phyloP scores from a whole-genome alignment of 2,888 invertebrate genomes.

The Chrysotoxum bicinctum region DNA sequence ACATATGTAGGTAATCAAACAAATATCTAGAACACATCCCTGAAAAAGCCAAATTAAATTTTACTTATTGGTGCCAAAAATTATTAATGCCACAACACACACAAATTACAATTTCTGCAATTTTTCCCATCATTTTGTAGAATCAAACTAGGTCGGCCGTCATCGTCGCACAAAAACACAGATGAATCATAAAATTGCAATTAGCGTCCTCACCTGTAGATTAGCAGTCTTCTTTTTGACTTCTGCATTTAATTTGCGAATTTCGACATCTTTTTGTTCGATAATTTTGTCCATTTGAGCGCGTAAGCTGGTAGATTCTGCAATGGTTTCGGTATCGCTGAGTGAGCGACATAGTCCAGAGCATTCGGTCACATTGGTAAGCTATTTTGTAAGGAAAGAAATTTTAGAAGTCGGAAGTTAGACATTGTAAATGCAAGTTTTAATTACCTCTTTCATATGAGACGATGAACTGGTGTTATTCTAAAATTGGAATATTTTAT shows the following conservation, averaged over 20 bases:
- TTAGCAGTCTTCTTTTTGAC: constrained; percentile 80
- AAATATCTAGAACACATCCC: constrained; percentile 42
- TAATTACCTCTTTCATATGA: constrained; percentile 45
- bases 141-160: constrained; percentile 6
- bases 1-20: background rate
- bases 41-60: constrained; percentile 24
- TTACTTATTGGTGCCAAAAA: constrained; percentile 26
- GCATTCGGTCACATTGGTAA: constrained; percentile 58
- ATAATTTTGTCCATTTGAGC: constrained; percentile 81
- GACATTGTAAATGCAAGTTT: background rate
- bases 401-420: background rate
- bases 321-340: constrained; percentile 76
- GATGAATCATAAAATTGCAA: constrained; percentile 25
- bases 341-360: constrained; percentile 75
- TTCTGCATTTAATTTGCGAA: constrained; percentile 82
- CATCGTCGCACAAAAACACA: background rate
- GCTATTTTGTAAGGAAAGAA: constrained; percentile 3
- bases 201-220: constrained; percentile 76
- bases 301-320: constrained; percentile 51
- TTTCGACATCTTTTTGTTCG: constrained; percentile 83
- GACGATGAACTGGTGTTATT: constrained; percentile 47
- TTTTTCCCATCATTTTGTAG: background rate
- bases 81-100: background rate
- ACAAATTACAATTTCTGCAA: background rate
- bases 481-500: too few relatives aligned